These are phyloP conservation scores for Drosophila simulans DNA, from an alignment of 1,140 invertebrate species.

Conservation along the genomic window DNA sequence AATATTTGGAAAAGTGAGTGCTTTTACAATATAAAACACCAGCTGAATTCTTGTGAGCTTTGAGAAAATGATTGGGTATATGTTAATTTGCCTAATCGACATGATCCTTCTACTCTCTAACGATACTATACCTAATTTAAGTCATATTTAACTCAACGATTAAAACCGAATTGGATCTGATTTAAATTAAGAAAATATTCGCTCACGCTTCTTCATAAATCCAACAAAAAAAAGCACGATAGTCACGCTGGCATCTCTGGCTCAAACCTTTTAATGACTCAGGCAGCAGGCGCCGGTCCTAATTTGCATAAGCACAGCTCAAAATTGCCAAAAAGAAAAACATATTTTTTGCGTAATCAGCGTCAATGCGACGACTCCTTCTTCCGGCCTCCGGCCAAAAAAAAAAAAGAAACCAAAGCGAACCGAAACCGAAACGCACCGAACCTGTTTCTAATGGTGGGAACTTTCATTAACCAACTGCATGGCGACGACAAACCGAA, in stretches of 20 bases:
- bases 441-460: constrained; percentile 82
- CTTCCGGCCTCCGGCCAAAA: constrained; percentile 53
- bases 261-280: constrained; percentile 25
- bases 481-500: constrained; percentile 30
- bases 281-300: constrained; percentile 39
- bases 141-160: too few species aligned
- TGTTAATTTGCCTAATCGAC: too few species aligned
- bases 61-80: too few species aligned
- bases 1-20: too few species aligned
- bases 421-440: constrained; percentile 25
- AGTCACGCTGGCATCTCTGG: constrained; percentile 4
- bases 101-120: too few species aligned
- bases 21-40: too few species aligned
- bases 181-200: too few species aligned
- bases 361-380: constrained; percentile 60
- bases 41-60: too few species aligned
- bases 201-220: too few species aligned
- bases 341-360: constrained; percentile 62
- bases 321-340: constrained; percentile 44
- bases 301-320: constrained; percentile 71
- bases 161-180: too few species aligned
- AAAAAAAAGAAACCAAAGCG: constrained; percentile 8
- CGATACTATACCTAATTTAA: too few species aligned
- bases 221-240: too few species aligned
- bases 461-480: constrained; percentile 80